A percentile compares a stretch with the other conserved stretches of the same genome.
These are phyloP conservation scores for Scolopax bukidnonensis DNA, from an alignment of 2,797 vertebrate genomes.

Conservation along the genomic window DNA sequence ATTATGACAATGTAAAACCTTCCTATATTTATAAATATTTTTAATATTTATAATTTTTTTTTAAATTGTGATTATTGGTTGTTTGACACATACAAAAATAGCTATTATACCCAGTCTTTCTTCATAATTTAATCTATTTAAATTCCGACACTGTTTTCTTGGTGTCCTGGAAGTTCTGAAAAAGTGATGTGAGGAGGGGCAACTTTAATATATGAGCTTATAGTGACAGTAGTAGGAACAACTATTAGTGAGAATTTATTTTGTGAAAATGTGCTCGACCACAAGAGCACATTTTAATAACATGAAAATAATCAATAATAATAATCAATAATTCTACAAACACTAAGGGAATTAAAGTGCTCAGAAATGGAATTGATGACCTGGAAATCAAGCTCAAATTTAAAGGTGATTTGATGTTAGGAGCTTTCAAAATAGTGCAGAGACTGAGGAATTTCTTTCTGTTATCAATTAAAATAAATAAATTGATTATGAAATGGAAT, in stretches of 20 bases:
- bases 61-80: background rate
- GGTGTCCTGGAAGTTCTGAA: background rate
- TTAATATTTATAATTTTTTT: background rate
- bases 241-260: constrained; percentile 11
- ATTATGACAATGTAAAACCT: background rate
- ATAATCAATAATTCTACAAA: constrained; percentile 44
- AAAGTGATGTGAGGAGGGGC: background rate
- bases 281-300: constrained; percentile 26
- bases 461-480: background rate
- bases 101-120: background rate
- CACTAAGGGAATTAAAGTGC: constrained; percentile 35
- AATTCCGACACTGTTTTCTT: background rate
- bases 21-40: background rate
- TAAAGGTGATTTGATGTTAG: background rate
- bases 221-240: background rate
- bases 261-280: background rate
- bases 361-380: constrained; percentile 14
- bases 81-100: background rate
- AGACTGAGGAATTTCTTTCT: background rate
- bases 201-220: background rate
- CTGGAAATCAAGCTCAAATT: constrained; percentile 47
- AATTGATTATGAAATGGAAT: background rate
- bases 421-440: background rate
- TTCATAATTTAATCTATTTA: background rate
- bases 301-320: constrained; percentile 42